A percentile compares a stretch with the other conserved stretches of the same genome.
Evolutionary conservation across 2,888 invertebrate genomes (phyloP).

Genomic region (Ditula angustiorana): DNA sequence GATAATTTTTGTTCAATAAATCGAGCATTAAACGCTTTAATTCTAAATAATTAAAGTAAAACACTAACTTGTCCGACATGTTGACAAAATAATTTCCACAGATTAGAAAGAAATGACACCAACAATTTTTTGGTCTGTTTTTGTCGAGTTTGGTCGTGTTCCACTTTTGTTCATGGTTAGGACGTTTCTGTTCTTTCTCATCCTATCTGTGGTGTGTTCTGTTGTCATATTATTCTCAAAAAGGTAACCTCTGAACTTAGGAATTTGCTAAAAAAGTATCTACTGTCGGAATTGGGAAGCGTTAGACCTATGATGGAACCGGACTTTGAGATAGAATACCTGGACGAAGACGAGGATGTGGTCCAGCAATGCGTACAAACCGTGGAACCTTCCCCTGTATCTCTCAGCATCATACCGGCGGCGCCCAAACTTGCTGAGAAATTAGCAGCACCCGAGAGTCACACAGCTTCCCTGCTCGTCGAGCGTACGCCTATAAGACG

Average conservation of each 20-base stretch:
- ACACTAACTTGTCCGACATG: slow-evolving; percentile 83
- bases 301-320: slow-evolving; percentile 56
- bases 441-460: slow-evolving; percentile 35
- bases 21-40: no score
- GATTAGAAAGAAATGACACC: neutral
- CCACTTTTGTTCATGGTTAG: neutral
- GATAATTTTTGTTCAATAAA: neutral
- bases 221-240: no score
- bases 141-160: neutral
- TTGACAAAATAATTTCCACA: slow-evolving; percentile 58
- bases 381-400: slow-evolving; percentile 24
- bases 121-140: no score
- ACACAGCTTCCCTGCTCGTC: slow-evolving; percentile 51
- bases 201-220: no score
- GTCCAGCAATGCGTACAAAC: slow-evolving; percentile 72
- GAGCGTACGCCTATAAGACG: slow-evolving; percentile 52
- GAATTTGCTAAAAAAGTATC: no score
- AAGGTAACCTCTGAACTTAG: no score
- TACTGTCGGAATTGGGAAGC: no score
- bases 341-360: slow-evolving; percentile 79
- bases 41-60: slow-evolving; percentile 34
- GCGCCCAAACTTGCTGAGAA: neutral
- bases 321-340: slow-evolving; percentile 73
- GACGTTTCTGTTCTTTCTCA: neutral
- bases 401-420: slow-evolving; percentile 3